These are phyloP conservation scores for Archivesica marissinica DNA, from an alignment of 1,140 invertebrate genomes.

Conservation along the genomic window DNA sequence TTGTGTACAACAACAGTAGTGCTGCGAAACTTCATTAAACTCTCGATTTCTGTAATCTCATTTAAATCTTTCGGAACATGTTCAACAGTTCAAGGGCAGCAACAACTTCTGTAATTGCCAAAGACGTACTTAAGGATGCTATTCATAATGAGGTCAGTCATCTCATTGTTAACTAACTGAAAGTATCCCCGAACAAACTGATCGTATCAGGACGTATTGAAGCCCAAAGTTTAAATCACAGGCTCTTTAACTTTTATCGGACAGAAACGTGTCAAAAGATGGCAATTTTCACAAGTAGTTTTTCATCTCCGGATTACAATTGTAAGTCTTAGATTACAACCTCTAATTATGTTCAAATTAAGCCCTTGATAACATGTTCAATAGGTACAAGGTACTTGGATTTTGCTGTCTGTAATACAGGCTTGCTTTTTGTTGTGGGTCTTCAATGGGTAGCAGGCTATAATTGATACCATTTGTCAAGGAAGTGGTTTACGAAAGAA, in stretches of 20 bases:
- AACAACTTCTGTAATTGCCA: too few relatives aligned
- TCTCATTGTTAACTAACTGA: slow-evolving; percentile 6
- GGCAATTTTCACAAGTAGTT: slow-evolving; percentile 7
- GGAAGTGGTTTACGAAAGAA: neutral
- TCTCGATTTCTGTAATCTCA: too few relatives aligned
- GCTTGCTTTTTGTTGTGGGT: neutral
- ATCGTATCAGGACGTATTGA: neutral
- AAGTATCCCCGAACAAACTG: neutral
- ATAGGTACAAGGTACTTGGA: slow-evolving; percentile 15
- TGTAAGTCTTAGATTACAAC: slow-evolving; percentile 20
- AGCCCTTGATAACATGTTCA: slow-evolving; percentile 21
- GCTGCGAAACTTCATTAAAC: too few relatives aligned
- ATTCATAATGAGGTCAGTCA: too few relatives aligned
- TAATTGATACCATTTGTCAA: slow-evolving; percentile 17
- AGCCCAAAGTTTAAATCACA: slow-evolving; percentile 11
- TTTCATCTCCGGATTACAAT: slow-evolving; percentile 13
- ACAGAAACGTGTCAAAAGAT: slow-evolving; percentile 20
- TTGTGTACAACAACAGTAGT: too few relatives aligned
- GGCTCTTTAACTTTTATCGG: slow-evolving; percentile 25
- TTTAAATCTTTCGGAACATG: too few relatives aligned
- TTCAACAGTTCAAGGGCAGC: too few relatives aligned
- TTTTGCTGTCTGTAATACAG: neutral
- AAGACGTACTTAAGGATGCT: too few relatives aligned
- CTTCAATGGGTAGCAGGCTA: neutral
- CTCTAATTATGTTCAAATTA: slow-evolving; percentile 36